Conservation (phyloP, 2,888 invertebrate species). For the Patella depressa region DNA sequence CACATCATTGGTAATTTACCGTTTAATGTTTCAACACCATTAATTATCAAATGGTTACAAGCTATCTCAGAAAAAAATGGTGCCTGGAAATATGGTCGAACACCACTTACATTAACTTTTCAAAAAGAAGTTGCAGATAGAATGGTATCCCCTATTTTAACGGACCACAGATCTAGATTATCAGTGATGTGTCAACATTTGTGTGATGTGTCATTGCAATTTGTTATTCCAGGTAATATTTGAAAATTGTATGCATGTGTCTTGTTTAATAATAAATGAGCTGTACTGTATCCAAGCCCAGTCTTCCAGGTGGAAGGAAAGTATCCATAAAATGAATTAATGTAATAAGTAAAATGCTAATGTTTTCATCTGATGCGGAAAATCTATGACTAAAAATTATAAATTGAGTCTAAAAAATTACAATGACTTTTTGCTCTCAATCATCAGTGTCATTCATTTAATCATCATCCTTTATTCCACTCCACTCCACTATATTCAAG, state of each 20-base stretch:
- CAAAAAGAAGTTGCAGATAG: constrained; percentile 97
- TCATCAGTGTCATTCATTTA: no score
- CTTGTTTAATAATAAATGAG: neutral
- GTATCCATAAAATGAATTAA: no score
- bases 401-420: no score
- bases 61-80: constrained; percentile 82
- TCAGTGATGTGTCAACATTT: constrained; percentile 96
- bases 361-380: no score
- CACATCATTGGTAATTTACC: constrained; percentile 88
- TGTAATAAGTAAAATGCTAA: no score
- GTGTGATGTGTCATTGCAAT: constrained; percentile 86
- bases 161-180: constrained; percentile 85
- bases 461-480: no score
- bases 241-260: neutral
- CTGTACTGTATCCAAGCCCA: no score
- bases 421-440: no score
- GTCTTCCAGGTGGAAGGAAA: no score
- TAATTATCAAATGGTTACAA: constrained; percentile 90
- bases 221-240: constrained; percentile 84
- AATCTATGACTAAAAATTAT: no score
- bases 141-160: constrained; percentile 82
- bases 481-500: no score
- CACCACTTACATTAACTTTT: constrained; percentile 93
- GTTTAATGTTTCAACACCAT: constrained; percentile 93
- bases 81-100: constrained; percentile 78